Base-by-base conservation (phyloP, 1,140 invertebrate genomes). In the Idris sp. region DNA sequence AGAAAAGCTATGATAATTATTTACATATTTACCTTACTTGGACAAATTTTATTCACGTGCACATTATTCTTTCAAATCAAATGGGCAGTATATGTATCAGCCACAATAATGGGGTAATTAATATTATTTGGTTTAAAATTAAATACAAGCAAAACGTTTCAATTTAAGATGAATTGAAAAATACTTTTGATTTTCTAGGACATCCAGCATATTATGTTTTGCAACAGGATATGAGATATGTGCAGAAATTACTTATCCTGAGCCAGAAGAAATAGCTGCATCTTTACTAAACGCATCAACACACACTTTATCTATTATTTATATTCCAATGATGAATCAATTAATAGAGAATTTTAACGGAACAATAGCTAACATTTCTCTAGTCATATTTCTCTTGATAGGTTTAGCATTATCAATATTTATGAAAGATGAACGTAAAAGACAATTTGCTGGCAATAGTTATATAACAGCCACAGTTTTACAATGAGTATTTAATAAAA, bases 151-250 rank as follows among this genome's bases (percentile, higher is more conserved):
- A n/a, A n/a, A n/a, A n/a, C n/a, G n/a, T n/a, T n/a, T n/a, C n/a
- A n/a, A n/a, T n/a, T n/a, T n/a, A n/a, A n/a, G n/a, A n/a, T n/a
- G n/a, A n/a, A n/a, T n/a, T n/a, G n/a, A n/a, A n/a, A n/a, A n/a
- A n/a, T n/a, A n/a, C n/a, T n/a, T n/a, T n/a, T n/a, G n/a, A n/a
- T n/a, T n/a, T 78, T 77, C 14, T 58, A 90, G 90, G 48, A 91
- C 92, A 78, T 92, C 92, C 78, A 91, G 92, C 90, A 91, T 91
- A 18, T 90, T 92, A 8, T 93, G 92, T 80, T 84, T 92, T 13
- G 91, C 91, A 11, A 86, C 92, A 8, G 92, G 91, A 3, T 93
- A 92, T 84, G 92, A 93, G 81, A 91, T 92, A 80, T 92, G 91
- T 26, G 91, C 91, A 11, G 92, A 93, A 84, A 86, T 93, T n/a